Evolutionary conservation across 1,140 invertebrate species (phyloP).

Genomic region (Leptoteleia sp.): DNA sequence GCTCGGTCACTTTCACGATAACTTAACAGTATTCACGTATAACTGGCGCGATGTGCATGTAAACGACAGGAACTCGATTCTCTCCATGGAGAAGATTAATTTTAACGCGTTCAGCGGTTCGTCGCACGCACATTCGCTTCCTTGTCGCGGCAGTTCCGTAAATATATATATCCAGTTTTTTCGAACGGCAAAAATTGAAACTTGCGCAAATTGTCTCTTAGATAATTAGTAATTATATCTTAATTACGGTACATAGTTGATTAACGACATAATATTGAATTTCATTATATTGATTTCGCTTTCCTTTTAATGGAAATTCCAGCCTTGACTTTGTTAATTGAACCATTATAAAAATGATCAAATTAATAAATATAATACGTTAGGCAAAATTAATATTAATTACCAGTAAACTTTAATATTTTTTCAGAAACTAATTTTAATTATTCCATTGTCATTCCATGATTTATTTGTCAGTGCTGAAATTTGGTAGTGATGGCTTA

Average conservation of each 20-base stretch:
- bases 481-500: too few species aligned
- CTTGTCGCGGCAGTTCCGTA: conserved; percentile 52
- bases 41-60: conserved; percentile 71
- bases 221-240: conserved; percentile 22
- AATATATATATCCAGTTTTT: conserved; percentile 27
- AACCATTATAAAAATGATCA: background rate
- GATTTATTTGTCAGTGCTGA: too few species aligned
- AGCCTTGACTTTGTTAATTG: conserved; percentile 4
- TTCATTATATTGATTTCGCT: conserved; percentile 4
- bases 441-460: too few species aligned
- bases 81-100: conserved; percentile 60
- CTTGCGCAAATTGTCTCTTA: conserved; percentile 4
- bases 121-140: conserved; percentile 49
- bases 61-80: conserved; percentile 74
- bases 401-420: too few species aligned
- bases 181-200: background rate
- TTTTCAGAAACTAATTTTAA: too few species aligned
- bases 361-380: too few species aligned
- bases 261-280: conserved; percentile 23
- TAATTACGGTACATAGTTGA: conserved; percentile 9
- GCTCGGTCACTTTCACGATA: conserved; percentile 63
- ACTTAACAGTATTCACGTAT: conserved; percentile 43
- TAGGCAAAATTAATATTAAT: too few species aligned
- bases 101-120: conserved; percentile 55
- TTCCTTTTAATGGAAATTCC: conserved; percentile 9